phyloP scores from a whole-genome alignment of 2,797 vertebrate genomes.

The Cyprinodon diabolis region DNA sequence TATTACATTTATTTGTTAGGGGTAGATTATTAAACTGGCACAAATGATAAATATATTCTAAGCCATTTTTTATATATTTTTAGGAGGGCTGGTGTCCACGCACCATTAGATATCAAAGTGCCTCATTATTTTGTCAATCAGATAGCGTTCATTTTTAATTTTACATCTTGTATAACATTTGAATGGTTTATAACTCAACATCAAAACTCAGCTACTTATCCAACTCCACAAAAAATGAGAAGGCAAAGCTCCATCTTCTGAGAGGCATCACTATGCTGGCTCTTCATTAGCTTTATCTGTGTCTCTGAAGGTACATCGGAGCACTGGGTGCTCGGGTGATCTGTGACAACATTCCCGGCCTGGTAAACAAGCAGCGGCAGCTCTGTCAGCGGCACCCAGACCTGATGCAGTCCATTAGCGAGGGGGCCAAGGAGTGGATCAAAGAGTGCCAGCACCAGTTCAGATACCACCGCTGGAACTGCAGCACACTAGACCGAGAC shows the following conservation, averaged over 20 bases:
- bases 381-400: constrained; percentile 96
- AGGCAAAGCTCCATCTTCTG: not conserved
- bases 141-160: not conserved
- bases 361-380: constrained; percentile 97
- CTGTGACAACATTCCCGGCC: constrained; percentile 96
- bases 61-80: not conserved
- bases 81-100: not conserved
- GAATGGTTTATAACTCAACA: not conserved
- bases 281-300: not conserved
- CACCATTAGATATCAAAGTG: not conserved
- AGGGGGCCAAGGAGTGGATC: constrained; percentile 97
- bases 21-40: not conserved
- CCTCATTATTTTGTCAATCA: not conserved
- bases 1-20: not conserved
- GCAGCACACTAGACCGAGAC: constrained; percentile 96
- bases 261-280: fast-evolving
- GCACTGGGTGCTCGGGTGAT: constrained; percentile 95
- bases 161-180: not conserved
- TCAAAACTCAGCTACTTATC: not conserved
- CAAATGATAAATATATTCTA: not conserved
- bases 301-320: constrained; percentile 90
- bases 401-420: constrained; percentile 95
- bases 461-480: constrained; percentile 97
- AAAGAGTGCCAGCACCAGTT: constrained; percentile 98
- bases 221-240: not conserved